phyloP scores from a whole-genome alignment of 2,113 vertebrate species.

The Psilopsiagon aurifrons region DNA sequence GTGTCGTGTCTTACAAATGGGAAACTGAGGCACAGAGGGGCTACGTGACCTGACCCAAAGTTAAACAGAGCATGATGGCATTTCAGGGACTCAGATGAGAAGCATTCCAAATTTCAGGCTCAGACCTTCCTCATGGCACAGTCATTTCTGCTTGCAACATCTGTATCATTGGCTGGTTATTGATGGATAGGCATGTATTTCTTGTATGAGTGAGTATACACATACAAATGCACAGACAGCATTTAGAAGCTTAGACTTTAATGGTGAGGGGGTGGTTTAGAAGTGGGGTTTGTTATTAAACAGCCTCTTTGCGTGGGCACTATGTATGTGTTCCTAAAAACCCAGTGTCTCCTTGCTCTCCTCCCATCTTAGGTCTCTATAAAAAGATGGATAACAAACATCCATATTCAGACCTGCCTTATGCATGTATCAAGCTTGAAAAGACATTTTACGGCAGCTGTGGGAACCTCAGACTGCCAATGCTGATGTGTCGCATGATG shows the following conservation, averaged over 20 bases:
- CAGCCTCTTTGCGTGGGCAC: background rate
- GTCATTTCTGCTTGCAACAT: rapidly evolving
- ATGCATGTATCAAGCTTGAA: background rate
- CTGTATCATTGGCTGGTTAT: background rate
- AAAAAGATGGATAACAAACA: background rate
- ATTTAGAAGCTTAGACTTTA: rapidly evolving
- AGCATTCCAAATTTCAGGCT: background rate
- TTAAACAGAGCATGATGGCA: background rate
- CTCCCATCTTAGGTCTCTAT: background rate
- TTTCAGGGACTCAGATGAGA: background rate
- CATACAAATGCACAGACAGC: background rate
- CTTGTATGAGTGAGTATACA: rapidly evolving
- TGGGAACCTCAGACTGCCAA: background rate
- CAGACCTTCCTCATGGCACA: rapidly evolving
- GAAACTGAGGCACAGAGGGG: background rate
- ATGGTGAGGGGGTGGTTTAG: background rate
- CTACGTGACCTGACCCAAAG: background rate
- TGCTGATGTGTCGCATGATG: background rate
- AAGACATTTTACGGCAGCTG: background rate
- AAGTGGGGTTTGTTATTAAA: background rate
- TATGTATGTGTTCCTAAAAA: background rate
- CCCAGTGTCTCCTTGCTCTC: background rate
- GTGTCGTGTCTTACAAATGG: background rate
- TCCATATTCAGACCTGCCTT: background rate
- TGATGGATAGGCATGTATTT: background rate